Percentiles rank a stretch among this genome's conserved stretches.
These are phyloP conservation scores for Enteromius viviparus DNA, from an alignment of 2,797 vertebrate genomes.

Conservation along the genomic window DNA sequence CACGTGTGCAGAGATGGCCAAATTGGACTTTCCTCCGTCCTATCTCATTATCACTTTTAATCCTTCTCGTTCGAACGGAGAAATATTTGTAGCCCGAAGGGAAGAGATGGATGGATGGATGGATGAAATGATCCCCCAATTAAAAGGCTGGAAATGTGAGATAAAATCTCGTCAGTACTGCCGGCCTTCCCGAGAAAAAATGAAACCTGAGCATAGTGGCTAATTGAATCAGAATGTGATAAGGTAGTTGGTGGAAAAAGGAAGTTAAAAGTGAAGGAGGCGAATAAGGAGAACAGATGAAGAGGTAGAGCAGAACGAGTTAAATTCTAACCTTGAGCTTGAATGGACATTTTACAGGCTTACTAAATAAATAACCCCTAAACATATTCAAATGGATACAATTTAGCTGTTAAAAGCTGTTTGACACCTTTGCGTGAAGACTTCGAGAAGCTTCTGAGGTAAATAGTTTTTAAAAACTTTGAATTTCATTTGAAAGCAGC, in stretches of 20 bases:
- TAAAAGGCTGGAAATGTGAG: slow-evolving; percentile 73
- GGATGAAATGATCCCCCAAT: slow-evolving; percentile 70
- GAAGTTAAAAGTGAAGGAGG: slow-evolving; percentile 51
- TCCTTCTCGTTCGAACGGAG: slow-evolving; percentile 46
- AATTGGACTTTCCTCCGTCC: slow-evolving; percentile 27
- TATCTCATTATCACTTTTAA: slow-evolving; percentile 55
- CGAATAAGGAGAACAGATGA: slow-evolving; percentile 46
- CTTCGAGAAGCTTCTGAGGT: slow-evolving; percentile 40
- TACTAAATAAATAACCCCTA: slow-evolving; percentile 62
- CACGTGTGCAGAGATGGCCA: neutral
- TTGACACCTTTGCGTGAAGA: slow-evolving; percentile 23
- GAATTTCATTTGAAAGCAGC: slow-evolving; percentile 47
- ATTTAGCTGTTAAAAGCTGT: slow-evolving; percentile 53
- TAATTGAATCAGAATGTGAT: slow-evolving; percentile 80
- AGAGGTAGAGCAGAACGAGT: slow-evolving; percentile 9
- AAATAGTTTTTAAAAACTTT: slow-evolving; percentile 44
- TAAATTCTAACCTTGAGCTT: slow-evolving; percentile 25
- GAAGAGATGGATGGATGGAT: slow-evolving; percentile 46
- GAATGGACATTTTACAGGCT: slow-evolving; percentile 49
- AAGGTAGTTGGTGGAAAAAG: slow-evolving; percentile 69
- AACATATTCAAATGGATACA: slow-evolving; percentile 58
- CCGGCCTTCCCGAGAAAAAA: slow-evolving; percentile 69
- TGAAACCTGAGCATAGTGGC: slow-evolving; percentile 73
- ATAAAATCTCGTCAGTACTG: slow-evolving; percentile 75
- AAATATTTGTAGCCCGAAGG: slow-evolving; percentile 37